These are phyloP conservation scores for Catamblyrhynchus diadema DNA, from an alignment of 2,797 vertebrate species.

Conservation along the genomic window DNA sequence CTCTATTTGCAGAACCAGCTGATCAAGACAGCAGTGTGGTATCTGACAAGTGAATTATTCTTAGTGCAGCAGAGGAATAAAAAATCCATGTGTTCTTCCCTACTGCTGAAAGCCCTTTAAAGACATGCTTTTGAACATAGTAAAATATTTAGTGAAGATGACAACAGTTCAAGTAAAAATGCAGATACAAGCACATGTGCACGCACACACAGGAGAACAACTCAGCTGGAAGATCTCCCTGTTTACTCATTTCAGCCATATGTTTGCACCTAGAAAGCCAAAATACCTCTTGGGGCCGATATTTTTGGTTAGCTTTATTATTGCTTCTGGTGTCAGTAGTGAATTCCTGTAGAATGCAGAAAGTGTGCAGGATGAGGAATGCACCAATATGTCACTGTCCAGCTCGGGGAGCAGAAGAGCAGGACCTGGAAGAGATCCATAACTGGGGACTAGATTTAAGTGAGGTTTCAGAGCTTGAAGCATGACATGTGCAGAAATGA, in stretches of 20 bases:
- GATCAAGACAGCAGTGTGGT: neutral
- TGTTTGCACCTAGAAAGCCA: neutral
- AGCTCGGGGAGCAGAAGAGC: neutral
- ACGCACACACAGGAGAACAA: neutral
- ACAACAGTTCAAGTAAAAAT: neutral
- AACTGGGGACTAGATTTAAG: neutral
- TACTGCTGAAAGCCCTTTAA: neutral
- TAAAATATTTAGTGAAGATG: slow-evolving; percentile 7
- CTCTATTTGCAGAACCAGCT: slow-evolving; percentile 9
- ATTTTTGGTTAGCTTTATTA: neutral
- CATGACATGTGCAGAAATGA: neutral
- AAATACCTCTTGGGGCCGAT: neutral
- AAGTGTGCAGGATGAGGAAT: neutral
- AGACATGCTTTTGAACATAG: neutral
- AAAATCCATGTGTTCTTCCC: neutral
- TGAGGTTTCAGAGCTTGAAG: neutral
- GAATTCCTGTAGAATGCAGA: neutral
- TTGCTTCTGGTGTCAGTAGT: neutral
- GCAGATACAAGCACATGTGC: neutral
- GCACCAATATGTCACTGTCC: neutral
- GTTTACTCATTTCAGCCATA: neutral
- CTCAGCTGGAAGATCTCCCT: neutral
- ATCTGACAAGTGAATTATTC: slow-evolving; percentile 12
- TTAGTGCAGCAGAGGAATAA: neutral
- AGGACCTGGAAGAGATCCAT: neutral